phyloP scores from a whole-genome alignment of 2,113 vertebrate genomes.

The Rhinichthys klamathensis region DNA sequence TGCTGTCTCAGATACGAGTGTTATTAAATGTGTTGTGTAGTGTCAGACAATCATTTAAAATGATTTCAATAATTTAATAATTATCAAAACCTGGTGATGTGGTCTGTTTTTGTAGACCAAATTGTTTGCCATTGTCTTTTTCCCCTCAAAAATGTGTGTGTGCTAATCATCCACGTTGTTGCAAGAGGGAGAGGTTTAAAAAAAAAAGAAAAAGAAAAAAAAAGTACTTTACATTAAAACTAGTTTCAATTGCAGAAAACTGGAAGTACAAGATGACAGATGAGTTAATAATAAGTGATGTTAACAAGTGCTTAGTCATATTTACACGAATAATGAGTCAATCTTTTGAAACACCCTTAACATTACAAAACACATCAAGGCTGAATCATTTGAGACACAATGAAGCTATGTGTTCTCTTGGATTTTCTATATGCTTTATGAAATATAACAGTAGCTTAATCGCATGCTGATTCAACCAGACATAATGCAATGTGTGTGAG shows the following conservation, averaged over 20 bases:
- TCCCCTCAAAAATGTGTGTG: neutral
- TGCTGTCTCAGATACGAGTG: neutral
- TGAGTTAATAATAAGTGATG: neutral
- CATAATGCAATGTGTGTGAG: neutral
- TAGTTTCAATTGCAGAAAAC: neutral
- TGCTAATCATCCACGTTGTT: no score
- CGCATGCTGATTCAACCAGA: neutral
- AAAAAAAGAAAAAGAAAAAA: no score
- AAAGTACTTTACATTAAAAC: neutral
- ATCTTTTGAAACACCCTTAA: slow-evolving; percentile 11
- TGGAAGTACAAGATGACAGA: neutral
- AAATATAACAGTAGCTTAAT: neutral
- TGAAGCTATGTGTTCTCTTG: neutral
- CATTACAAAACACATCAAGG: neutral
- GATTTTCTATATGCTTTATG: neutral
- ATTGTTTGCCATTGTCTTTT: neutral
- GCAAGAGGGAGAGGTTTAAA: no score
- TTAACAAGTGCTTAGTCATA: neutral
- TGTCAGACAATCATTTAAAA: neutral
- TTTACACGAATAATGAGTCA: slow-evolving; percentile 3
- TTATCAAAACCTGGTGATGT: no score
- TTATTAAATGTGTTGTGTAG: neutral
- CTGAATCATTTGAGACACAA: neutral
- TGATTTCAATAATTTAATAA: neutral
- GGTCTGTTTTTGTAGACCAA: neutral